Evolutionary conservation across 2,797 vertebrate genomes (phyloP), one percentile per base, ranked within the genome.

Genomic region (Helostoma temminkii): DNA sequence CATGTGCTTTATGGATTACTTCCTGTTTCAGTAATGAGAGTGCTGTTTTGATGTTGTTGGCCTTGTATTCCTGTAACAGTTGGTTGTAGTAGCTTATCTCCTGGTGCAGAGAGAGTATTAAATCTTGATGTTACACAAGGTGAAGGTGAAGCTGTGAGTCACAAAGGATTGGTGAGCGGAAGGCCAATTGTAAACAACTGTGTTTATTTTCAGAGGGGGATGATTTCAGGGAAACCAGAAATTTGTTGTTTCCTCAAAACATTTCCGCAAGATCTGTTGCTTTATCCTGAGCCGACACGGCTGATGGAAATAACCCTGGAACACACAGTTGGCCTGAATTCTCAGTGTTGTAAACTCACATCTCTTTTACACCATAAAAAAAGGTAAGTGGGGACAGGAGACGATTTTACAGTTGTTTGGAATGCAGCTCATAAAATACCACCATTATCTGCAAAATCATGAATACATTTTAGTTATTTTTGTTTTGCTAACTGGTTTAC

Each of bases 1-100:
- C 71, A 77, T 24, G 28, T 73, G 71, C 32, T 63, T 71, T 43
- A 73, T 85, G 78, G 74, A 79, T 81, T 79, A 80, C 71, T 78
- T 80, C 76, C 66, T 87, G 69, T 78, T 78, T 57, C 32, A 28
- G 49, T 76, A 63, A 79, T 73, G 63, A 69, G 21, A 67, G 46
- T 42, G 41, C 43, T 66, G 46, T 66, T 75, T 50, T 59, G 21
- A 26, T 48, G 58, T 41, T 32, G 52, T 58, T 54, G 61, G 21
- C 63, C 21, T 59, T 55, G 63, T 54, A 41, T 63, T 71, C 54
- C 50, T 66, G 64, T 57, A 80, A 83, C 86, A 85, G 84, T 83
- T 86, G 84, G 84, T 78, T 68, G 62, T 63, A 36, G 75, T 88
- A 78, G 84, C 80, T 88, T 86, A 86, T 81, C 81, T 79, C 74